These are phyloP conservation scores for Thalassoma bifasciatum DNA, from an alignment of 2,113 vertebrate species.

Conservation along the genomic window DNA sequence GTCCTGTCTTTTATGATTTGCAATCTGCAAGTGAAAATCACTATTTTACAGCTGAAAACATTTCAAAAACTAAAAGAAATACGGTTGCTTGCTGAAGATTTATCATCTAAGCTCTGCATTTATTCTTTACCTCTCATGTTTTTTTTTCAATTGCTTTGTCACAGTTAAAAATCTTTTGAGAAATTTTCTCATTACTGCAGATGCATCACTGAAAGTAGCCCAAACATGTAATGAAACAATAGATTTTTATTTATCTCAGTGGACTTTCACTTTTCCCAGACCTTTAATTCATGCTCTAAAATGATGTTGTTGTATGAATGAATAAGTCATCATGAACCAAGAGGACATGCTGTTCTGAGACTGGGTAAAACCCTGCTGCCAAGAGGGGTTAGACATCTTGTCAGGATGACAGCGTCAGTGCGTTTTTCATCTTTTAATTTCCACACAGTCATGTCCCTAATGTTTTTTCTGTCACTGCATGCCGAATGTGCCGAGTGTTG, in stretches of 20 bases:
- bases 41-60: neutral
- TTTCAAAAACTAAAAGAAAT: neutral
- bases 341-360: neutral
- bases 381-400: neutral
- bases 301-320: neutral
- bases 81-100: neutral
- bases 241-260: neutral
- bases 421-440: neutral
- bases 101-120: neutral
- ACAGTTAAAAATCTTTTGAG: no score
- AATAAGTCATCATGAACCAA: neutral
- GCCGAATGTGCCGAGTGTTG: neutral
- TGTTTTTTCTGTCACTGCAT: neutral
- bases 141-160: no score
- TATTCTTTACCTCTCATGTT: neutral
- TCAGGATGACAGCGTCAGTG: neutral
- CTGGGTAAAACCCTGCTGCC: neutral
- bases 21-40: neutral
- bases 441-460: neutral
- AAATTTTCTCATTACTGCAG: no score
- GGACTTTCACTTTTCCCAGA: neutral
- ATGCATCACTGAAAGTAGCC: no score
- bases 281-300: neutral
- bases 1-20: neutral
- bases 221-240: no score